Evolutionary conservation across 2,888 invertebrate genomes (phyloP).

Genomic region (Polydrusus tereticollis): DNA sequence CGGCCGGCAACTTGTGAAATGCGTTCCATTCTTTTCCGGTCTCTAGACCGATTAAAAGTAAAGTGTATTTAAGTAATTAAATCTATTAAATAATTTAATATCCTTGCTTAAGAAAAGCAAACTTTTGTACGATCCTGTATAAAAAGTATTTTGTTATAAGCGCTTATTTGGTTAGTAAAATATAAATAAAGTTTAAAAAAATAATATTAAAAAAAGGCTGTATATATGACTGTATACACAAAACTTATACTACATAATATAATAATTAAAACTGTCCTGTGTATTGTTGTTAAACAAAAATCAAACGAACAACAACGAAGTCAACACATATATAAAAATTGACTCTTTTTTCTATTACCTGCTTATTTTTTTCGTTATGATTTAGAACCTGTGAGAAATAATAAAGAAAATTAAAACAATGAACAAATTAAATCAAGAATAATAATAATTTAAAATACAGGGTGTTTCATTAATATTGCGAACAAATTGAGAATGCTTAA

Average conservation of each 20-base stretch:
- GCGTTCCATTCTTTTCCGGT: too few relatives aligned
- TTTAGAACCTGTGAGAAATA: slow-evolving; percentile 39
- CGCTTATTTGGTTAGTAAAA: too few relatives aligned
- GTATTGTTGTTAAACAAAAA: not conserved
- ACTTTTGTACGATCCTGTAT: slow-evolving; percentile 10
- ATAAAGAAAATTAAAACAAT: slow-evolving; percentile 35
- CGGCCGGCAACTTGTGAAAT: too few relatives aligned
- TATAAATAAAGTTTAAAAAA: not conserved
- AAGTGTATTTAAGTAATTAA: too few relatives aligned
- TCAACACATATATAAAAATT: slow-evolving; percentile 16
- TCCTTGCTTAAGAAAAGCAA: too few relatives aligned
- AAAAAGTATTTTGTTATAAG: not conserved
- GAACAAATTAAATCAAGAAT: slow-evolving; percentile 18
- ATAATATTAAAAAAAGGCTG: not conserved
- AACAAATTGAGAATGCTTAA: not conserved
- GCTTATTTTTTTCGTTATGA: slow-evolving; percentile 38
- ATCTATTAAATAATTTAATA: too few relatives aligned
- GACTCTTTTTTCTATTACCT: slow-evolving; percentile 27
- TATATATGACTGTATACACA: too few relatives aligned
- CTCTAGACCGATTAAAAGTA: too few relatives aligned
- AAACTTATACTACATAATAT: too few relatives aligned
- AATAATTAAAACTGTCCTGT: slow-evolving; percentile 1
- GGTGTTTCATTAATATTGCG: not conserved
- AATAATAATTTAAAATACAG: not conserved
- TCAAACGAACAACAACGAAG: not conserved